Evolutionary conservation across 1,140 invertebrate species (phyloP), one percentile per base, ranked within the genome.

Genomic region (Leptonema lineaticorne): DNA sequence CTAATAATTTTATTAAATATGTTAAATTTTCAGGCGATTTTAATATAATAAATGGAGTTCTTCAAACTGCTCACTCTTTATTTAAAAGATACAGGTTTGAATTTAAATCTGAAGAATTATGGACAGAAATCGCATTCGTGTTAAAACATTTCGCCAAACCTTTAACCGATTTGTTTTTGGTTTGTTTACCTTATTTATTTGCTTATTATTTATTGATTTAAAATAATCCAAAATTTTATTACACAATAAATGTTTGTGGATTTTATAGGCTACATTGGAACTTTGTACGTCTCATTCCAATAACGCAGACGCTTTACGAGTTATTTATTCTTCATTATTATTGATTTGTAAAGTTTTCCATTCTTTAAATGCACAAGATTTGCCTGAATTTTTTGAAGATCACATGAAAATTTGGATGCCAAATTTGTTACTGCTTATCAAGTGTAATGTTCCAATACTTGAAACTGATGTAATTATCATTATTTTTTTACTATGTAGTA

Each of bases 381-480:
- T 99, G 70, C 96, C 97, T 0, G 96, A 99, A 83, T 97, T 94
- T 84, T 99, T 99, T 83, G 96, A 99, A 81, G 97, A 99, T 76
- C 96, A 98, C 76, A 97, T 99, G 90, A 82, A 84, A 57, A 85
- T 85, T 11, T 99, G 97, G 97, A 97, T 99, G 95, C 85, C 84
- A 0, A 88, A 94, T 77, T 95, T 98, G 73, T 86, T 94, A 28
- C 86, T 85, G 46, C 83, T 99, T 7, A 81, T 99, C 8, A 89
- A 86, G 72, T 82, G 83, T 5, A 88, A 97, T 78, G 90, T 94
- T 41, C 89, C 89, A 2, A 83, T 85, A 63, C 83, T 96, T 74
- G 84, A 88, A 74, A 87, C 85, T 28, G 77, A 78, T 71, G 88
- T 90, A 81, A 81, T 81, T 60, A 33, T 46, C n/a, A 63, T 37